Percentiles rank a stretch among this genome's conserved stretches.
Conservation (phyloP, 2,113 vertebrate genomes). For the Etheostoma spectabile region DNA sequence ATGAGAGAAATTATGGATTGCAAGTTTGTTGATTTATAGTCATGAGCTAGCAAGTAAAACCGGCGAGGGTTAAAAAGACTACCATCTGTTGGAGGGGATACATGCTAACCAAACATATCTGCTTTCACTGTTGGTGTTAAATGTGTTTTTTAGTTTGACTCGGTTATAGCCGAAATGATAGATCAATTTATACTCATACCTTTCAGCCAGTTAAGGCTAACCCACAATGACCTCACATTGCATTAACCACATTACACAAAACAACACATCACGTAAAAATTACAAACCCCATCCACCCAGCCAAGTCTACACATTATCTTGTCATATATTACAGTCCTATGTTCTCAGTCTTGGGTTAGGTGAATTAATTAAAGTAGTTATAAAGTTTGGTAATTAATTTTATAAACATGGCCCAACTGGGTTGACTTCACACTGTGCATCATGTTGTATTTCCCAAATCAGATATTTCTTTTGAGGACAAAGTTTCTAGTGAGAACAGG, state of each 20-base stretch:
- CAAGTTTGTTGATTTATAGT: not conserved
- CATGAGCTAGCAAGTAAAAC: not conserved
- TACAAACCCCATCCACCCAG: no score
- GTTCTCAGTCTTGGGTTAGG: not conserved
- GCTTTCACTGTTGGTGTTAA: not conserved
- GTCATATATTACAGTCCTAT: not conserved
- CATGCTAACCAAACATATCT: not conserved
- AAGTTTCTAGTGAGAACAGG: not conserved
- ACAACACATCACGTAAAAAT: no score
- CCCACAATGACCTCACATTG: not conserved
- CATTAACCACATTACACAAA: no score
- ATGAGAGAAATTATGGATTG: not conserved
- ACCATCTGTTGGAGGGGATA: not conserved
- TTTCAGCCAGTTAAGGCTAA: not conserved
- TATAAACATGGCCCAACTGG: not conserved
- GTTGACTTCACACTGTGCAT: not conserved
- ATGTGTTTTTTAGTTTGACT: not conserved
- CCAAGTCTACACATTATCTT: not conserved
- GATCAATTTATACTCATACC: conserved; percentile 1
- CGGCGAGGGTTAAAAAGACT: not conserved
- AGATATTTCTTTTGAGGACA: not conserved
- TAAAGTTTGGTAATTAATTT: not conserved
- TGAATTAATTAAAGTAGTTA: not conserved
- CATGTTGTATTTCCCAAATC: not conserved
- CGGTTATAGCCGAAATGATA: not conserved